These are phyloP conservation scores for Sycobia sp. DNA, from an alignment of 1,140 invertebrate species.

Conservation along the genomic window DNA sequence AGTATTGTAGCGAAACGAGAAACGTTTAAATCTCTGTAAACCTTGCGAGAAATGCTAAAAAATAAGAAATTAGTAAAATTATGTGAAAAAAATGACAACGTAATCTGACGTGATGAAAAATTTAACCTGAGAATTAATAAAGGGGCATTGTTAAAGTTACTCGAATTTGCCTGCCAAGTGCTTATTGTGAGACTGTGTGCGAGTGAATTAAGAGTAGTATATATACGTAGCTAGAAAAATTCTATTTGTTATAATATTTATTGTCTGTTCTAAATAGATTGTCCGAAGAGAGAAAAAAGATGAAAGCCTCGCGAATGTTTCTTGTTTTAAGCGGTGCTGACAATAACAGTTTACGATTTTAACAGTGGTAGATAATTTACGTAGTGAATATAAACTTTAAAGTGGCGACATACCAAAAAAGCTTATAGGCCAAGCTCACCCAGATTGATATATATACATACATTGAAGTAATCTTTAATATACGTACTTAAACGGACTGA, in stretches of 20 bases:
- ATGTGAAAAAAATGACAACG: constrained; percentile 29
- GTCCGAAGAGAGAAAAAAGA: constrained; percentile 14
- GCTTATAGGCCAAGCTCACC: constrained; percentile 12
- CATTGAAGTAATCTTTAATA: constrained; percentile 1
- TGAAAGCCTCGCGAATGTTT: constrained; percentile 24
- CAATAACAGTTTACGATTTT: constrained; percentile 43
- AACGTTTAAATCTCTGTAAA: constrained; percentile 30
- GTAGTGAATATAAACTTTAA: constrained; percentile 36
- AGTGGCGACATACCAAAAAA: constrained; percentile 27
- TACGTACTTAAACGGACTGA: constrained; percentile 22
- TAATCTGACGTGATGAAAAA: constrained; percentile 24
- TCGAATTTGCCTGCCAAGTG: constrained; percentile 35
- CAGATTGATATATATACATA: constrained; percentile 17
- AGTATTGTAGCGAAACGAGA: constrained; percentile 3
- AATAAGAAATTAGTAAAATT: constrained; percentile 7
- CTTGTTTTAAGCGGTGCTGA: constrained; percentile 48
- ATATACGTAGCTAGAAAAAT: constrained; percentile 31
- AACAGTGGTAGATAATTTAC: constrained; percentile 39
- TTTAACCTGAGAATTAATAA: constrained; percentile 47
- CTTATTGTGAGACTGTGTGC: constrained; percentile 30
- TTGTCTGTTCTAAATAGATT: constrained; percentile 32
- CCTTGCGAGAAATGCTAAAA: constrained; percentile 25
- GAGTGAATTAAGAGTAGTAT: constrained; percentile 19
- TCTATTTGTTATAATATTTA: constrained; percentile 43
- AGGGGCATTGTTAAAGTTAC: constrained; percentile 55